Evolutionary conservation across 2,113 vertebrate species (phyloP).

Genomic region (Dipodomys merriami): DNA sequence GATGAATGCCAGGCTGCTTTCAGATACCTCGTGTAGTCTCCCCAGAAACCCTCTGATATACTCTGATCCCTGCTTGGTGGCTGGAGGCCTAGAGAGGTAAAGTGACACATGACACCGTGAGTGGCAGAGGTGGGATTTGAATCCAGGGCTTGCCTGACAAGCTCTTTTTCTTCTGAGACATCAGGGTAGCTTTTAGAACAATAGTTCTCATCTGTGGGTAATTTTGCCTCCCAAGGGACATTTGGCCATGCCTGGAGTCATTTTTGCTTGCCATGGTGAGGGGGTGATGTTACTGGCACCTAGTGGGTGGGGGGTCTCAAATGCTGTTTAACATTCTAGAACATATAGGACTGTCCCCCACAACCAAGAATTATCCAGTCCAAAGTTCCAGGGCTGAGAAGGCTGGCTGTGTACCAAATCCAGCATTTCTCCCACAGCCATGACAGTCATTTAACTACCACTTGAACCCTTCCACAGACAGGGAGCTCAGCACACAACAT

Average conservation of each 20-base stretch:
- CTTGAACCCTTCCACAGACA: background rate
- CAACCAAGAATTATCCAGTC: background rate
- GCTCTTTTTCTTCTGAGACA: background rate
- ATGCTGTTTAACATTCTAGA: too few relatives aligned
- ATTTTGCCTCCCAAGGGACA: background rate
- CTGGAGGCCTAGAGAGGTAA: background rate
- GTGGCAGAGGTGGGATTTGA: background rate
- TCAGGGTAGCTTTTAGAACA: background rate
- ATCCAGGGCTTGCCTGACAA: background rate
- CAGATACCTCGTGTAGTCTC: background rate
- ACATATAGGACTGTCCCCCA: background rate
- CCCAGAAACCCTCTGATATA: background rate
- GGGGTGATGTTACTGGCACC: background rate
- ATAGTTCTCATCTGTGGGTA: background rate
- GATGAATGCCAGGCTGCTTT: background rate
- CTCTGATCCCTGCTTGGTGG: background rate
- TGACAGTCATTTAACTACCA: accelerated
- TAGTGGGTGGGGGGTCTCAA: background rate
- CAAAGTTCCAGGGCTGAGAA: background rate
- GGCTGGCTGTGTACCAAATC: too few relatives aligned
- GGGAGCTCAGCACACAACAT: background rate
- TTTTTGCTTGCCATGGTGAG: background rate
- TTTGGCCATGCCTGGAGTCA: background rate
- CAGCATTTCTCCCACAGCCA: too few relatives aligned
- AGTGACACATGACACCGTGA: background rate